phyloP scores from a whole-genome alignment of 2,113 vertebrate genomes.

The Gyps fulvus region DNA sequence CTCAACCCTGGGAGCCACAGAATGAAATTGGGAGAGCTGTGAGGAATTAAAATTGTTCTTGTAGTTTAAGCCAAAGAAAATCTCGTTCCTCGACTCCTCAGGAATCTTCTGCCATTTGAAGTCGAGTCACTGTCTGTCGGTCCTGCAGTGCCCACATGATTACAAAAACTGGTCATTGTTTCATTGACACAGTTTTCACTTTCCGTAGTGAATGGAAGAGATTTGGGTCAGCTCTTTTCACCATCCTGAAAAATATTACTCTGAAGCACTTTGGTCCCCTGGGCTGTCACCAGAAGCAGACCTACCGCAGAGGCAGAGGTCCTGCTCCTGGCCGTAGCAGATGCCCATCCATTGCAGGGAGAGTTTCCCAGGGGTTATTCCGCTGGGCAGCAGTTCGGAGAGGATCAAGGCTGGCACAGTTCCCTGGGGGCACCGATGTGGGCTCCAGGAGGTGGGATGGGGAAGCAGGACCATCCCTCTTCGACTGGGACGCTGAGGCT shows the following conservation, averaged over 20 bases:
- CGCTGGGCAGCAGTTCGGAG: not conserved
- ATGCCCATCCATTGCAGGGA: not conserved
- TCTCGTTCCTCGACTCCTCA: not conserved
- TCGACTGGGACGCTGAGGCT: accelerated
- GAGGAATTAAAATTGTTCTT: not conserved
- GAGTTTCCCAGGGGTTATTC: not conserved
- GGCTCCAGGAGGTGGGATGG: not conserved
- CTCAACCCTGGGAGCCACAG: not conserved
- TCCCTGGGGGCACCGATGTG: not conserved
- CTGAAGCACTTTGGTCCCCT: not conserved
- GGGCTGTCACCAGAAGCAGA: not conserved
- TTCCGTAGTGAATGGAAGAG: not conserved
- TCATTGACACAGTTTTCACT: not conserved
- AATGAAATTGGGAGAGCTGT: not conserved
- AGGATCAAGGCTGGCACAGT: not conserved
- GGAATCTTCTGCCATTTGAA: not conserved
- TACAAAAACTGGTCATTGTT: not conserved
- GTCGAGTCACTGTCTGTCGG: not conserved
- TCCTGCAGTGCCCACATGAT: not conserved
- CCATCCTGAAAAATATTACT: not conserved
- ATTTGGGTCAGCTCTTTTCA: not conserved
- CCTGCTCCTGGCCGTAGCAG: not conserved
- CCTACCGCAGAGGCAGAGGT: not conserved
- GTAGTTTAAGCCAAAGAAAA: not conserved
- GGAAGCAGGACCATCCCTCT: not conserved